Conservation (phyloP, 2,113 vertebrate genomes). For the Tylochromis polylepis region DNA sequence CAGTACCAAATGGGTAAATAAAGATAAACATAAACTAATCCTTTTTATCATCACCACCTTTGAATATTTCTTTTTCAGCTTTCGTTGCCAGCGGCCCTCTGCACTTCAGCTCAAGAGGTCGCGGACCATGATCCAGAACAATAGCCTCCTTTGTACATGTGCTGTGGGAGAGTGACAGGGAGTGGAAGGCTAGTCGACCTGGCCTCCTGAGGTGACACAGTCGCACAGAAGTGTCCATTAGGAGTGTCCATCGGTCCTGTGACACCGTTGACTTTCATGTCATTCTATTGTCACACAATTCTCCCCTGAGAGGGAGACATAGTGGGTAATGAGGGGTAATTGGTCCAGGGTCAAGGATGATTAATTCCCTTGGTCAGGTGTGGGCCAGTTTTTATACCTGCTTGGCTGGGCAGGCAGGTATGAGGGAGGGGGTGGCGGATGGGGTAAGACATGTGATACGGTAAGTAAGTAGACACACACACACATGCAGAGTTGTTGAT, state of each 20-base stretch:
- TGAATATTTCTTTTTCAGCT: not conserved
- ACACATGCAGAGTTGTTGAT: not conserved
- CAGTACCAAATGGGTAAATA: not conserved
- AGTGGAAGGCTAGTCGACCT: conserved; percentile 56
- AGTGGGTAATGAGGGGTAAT: conserved; percentile 76
- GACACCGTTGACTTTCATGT: conserved; percentile 63
- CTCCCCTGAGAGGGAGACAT: conserved; percentile 55
- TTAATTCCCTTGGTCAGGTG: conserved; percentile 75
- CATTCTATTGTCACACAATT: conserved; percentile 52
- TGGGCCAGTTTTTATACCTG: conserved; percentile 65
- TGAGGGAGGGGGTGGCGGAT: not conserved
- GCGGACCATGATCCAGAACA: conserved; percentile 48
- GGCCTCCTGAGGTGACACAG: conserved; percentile 46
- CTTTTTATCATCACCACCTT: not conserved
- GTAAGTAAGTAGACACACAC: not conserved
- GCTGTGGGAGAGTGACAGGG: conserved; percentile 51
- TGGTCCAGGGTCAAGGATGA: conserved; percentile 76
- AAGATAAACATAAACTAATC: not conserved
- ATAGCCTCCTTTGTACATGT: conserved; percentile 58
- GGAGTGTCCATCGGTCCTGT: conserved; percentile 19
- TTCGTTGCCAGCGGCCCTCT: conserved; percentile 8
- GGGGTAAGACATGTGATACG: conserved; percentile 27
- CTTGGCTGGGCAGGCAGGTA: conserved; percentile 40
- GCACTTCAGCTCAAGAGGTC: conserved; percentile 48
- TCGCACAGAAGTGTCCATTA: conserved; percentile 54